A percentile compares a stretch with the other conserved stretches of the same genome.
phyloP scores from a whole-genome alignment of 2,113 vertebrate species.

The Ceyx margarethae region DNA sequence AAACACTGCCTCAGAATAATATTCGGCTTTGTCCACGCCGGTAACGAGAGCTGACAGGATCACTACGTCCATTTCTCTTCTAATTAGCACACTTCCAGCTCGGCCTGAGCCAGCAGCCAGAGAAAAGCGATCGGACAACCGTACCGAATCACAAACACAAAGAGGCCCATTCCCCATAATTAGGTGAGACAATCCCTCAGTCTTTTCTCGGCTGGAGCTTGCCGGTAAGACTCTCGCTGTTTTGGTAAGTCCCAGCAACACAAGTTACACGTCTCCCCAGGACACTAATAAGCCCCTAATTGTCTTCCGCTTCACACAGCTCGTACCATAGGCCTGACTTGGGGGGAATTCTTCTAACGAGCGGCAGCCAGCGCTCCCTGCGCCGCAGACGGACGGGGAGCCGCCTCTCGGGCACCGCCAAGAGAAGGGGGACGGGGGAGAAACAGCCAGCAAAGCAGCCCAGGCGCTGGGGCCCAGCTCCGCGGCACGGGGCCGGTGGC shows the following conservation, averaged over 20 bases:
- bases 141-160: constrained; percentile 92
- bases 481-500: fast-evolving
- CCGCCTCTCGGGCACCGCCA: constrained; percentile 4
- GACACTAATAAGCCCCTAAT: constrained; percentile 92
- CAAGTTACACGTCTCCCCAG: constrained; percentile 86
- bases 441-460: constrained; percentile 20
- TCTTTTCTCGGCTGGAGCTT: constrained; percentile 95
- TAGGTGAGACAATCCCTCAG: constrained; percentile 93
- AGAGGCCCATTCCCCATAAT: constrained; percentile 89
- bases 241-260: constrained; percentile 84
- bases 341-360: constrained; percentile 67
- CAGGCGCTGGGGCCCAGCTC: background rate
- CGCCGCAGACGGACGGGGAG: constrained; percentile 1
- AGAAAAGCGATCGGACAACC: constrained; percentile 94
- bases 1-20: constrained; percentile 98
- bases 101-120: constrained; percentile 83
- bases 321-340: constrained; percentile 70
- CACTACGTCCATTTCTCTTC: constrained; percentile 95
- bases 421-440: background rate
- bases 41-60: constrained; percentile 96
- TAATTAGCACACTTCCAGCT: constrained; percentile 98
- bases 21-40: constrained; percentile 89
- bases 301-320: constrained; percentile 87
- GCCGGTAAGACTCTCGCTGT: constrained; percentile 84
- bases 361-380: constrained; percentile 48